phyloP scores from a whole-genome alignment of 2,888 invertebrate species.

The Acanthosoma haemorrhoidale region DNA sequence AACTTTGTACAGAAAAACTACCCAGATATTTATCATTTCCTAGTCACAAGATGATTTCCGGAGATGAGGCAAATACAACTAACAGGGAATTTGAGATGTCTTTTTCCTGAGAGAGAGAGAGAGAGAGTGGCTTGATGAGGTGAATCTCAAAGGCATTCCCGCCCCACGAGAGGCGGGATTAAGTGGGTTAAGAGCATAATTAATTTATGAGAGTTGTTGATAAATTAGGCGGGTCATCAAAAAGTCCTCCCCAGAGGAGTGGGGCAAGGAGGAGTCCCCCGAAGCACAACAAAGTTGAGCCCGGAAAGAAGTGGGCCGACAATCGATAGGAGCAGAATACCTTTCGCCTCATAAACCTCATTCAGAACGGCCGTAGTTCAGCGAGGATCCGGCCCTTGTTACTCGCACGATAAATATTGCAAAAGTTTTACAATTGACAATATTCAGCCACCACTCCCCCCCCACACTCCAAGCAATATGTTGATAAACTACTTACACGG shows the following conservation, averaged over 20 bases:
- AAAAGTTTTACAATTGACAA: neutral
- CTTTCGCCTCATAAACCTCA: neutral
- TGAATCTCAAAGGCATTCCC: neutral
- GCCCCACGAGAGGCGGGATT: neutral
- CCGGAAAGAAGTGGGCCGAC: neutral
- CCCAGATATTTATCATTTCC: no score
- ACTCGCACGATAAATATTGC: neutral
- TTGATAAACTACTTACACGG: neutral
- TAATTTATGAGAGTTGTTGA: conserved; percentile 1
- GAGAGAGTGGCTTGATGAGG: neutral
- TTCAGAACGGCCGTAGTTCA: neutral
- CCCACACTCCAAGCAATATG: no score
- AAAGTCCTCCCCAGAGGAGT: neutral
- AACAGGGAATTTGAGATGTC: no score
- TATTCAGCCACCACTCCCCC: neutral
- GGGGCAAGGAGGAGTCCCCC: neutral
- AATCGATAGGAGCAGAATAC: neutral
- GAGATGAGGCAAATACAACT: no score
- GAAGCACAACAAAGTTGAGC: no score
- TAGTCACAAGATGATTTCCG: no score
- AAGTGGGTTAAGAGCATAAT: neutral
- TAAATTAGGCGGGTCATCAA: neutral
- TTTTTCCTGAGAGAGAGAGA: no score
- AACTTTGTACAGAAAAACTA: no score
- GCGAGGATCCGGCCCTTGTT: neutral